A percentile compares a stretch with the other conserved stretches of the same genome.
These are phyloP conservation scores for Zoanthus gigantus DNA, from an alignment of 92 coral and sea anemone species.

Conservation along the genomic window DNA sequence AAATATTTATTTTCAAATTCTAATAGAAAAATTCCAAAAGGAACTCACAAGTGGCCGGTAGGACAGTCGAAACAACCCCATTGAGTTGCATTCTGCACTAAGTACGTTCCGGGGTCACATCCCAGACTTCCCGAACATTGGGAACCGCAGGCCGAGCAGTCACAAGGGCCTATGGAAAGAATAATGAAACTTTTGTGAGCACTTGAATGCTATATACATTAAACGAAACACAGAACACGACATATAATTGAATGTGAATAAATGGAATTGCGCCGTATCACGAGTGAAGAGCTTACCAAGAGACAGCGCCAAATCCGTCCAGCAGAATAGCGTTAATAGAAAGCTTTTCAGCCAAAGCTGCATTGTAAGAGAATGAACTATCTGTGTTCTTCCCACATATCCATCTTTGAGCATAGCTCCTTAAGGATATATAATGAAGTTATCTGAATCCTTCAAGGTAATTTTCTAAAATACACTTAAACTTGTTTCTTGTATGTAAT, in stretches of 20 bases:
- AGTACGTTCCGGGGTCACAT: slow-evolving; percentile 86
- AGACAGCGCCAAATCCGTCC: slow-evolving; percentile 52
- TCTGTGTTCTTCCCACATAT: slow-evolving; percentile 34
- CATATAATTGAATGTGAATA: slow-evolving; percentile 34
- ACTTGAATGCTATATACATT: background rate
- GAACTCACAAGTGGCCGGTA: slow-evolving; percentile 90
- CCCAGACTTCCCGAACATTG: slow-evolving; percentile 82
- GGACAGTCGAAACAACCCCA: slow-evolving; percentile 92
- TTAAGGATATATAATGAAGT: slow-evolving; percentile 3
- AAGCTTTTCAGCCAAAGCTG: slow-evolving; percentile 11
- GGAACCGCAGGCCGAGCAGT: slow-evolving; percentile 90
- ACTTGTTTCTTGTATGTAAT: background rate
- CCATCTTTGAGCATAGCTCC: slow-evolving; percentile 42
- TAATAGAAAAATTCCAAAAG: background rate
- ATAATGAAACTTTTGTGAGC: slow-evolving; percentile 4
- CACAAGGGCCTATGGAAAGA: slow-evolving; percentile 77
- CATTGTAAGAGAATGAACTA: background rate
- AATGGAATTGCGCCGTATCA: slow-evolving; percentile 25
- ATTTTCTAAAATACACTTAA: background rate
- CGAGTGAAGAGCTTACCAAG: slow-evolving; percentile 52
- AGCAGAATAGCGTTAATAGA: slow-evolving; percentile 48
- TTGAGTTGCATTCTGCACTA: slow-evolving; percentile 61
- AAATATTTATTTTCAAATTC: background rate
- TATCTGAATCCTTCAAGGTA: background rate
- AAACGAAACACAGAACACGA: background rate